These are phyloP conservation scores for Aldabrachelys gigantea DNA, from an alignment of 2,113 vertebrate species.

Conservation along the genomic window DNA sequence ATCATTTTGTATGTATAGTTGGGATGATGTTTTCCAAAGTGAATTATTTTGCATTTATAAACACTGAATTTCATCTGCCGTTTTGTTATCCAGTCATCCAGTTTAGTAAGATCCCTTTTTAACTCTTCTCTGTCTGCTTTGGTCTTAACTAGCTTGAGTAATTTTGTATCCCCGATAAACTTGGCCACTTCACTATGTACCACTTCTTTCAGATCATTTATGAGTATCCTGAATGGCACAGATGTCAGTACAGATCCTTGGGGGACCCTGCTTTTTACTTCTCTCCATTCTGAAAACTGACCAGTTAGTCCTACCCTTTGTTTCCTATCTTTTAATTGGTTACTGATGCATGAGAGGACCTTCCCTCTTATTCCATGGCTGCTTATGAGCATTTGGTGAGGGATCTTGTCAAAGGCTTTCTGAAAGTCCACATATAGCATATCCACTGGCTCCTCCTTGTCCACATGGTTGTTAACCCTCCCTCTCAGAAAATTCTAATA, in stretches of 20 bases:
- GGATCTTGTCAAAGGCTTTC: not conserved
- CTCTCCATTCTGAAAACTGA: not conserved
- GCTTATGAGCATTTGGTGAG: not conserved
- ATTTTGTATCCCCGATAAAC: not conserved
- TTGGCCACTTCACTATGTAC: not conserved
- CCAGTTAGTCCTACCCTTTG: not conserved
- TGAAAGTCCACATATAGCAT: not conserved
- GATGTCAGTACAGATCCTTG: not conserved
- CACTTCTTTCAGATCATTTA: not conserved
- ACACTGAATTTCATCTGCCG: not conserved
- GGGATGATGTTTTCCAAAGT: not conserved
- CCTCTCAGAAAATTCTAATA: not conserved
- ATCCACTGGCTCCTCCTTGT: not conserved
- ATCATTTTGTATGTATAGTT: not conserved
- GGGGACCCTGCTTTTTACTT: not conserved
- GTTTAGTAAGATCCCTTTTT: not conserved
- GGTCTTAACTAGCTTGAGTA: not conserved
- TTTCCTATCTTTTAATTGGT: not conserved
- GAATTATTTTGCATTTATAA: not conserved
- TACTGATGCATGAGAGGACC: not conserved
- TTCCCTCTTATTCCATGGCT: not conserved
- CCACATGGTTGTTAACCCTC: not conserved
- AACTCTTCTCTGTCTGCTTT: not conserved
- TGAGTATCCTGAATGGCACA: not conserved
- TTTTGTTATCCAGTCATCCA: not conserved